These are phyloP conservation scores for Yponomeuta sedellus DNA, from an alignment of 2,888 invertebrate species.

Conservation along the genomic window DNA sequence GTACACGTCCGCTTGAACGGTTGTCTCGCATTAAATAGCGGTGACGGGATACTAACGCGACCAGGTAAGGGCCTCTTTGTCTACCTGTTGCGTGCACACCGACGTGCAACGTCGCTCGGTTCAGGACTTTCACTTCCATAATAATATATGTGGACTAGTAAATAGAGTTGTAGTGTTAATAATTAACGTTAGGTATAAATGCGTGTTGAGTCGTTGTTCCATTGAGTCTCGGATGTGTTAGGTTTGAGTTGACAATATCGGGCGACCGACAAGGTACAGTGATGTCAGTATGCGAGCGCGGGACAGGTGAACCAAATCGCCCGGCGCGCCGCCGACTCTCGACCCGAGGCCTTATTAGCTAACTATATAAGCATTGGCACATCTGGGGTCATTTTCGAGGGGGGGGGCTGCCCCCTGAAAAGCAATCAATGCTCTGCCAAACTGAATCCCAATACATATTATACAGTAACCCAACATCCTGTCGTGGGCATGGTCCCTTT, in stretches of 20 bases:
- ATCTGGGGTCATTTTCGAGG: too few species aligned
- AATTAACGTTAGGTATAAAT: conserved; percentile 4
- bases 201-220: conserved; percentile 1
- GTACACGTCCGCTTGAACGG: conserved; percentile 41
- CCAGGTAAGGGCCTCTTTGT: conserved; percentile 34
- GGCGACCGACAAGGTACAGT: conserved; percentile 11
- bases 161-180: conserved; percentile 5
- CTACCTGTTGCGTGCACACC: conserved; percentile 6
- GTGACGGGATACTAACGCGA: conserved; percentile 40
- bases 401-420: too few species aligned
- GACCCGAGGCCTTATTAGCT: conserved; percentile 50
- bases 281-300: conserved; percentile 4
- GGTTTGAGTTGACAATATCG: conserved; percentile 6
- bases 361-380: too few species aligned
- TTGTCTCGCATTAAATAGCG: conserved; percentile 35
- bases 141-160: conserved; percentile 11
- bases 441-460: too few species aligned
- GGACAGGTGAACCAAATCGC: conserved; percentile 17
- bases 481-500: not conserved
- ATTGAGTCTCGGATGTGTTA: conserved; percentile 9
- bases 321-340: conserved; percentile 27
- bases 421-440: too few species aligned
- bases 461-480: too few species aligned
- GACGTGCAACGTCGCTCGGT: not conserved
- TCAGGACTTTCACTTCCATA: not conserved